Evolutionary conservation across 1,140 invertebrate species (phyloP).

Genomic region (Trichogramma pretiosum): DNA sequence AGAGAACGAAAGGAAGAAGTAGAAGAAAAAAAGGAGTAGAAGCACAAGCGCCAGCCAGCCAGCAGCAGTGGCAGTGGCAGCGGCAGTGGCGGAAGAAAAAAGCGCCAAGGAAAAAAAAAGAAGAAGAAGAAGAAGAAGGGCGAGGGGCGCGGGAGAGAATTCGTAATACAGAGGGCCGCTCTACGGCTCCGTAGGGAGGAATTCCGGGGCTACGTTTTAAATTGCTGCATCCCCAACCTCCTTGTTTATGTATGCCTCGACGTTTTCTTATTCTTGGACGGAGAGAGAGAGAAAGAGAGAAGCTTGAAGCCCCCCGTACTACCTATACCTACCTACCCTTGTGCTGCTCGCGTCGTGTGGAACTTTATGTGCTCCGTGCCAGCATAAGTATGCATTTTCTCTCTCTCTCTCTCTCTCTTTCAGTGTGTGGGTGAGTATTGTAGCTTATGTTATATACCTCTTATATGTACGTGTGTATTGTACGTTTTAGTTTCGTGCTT

Average conservation of each 20-base stretch:
- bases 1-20: background rate
- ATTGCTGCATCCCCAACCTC: constrained; percentile 48
- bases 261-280: constrained; percentile 49
- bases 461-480: constrained; percentile 34
- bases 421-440: constrained; percentile 7
- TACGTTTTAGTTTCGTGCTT: constrained; percentile 27
- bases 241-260: constrained; percentile 47
- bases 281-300: constrained; percentile 10
- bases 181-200: constrained; percentile 46
- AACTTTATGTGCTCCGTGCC: constrained; percentile 42
- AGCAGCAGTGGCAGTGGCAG: background rate
- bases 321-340: background rate
- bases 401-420: constrained; percentile 23
- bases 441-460: constrained; percentile 14
- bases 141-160: constrained; percentile 36
- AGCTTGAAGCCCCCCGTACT: no score
- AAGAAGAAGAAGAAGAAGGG: constrained; percentile 27
- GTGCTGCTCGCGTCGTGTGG: no score
- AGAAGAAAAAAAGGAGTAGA: constrained; percentile 1
- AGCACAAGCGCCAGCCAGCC: background rate
- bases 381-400: constrained; percentile 42
- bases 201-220: constrained; percentile 50
- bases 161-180: constrained; percentile 45
- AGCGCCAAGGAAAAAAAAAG: constrained; percentile 22
- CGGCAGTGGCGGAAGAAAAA: background rate